A percentile compares a stretch with the other conserved stretches of the same genome.
These are phyloP conservation scores for Vandiemenella viatica DNA, from an alignment of 2,888 invertebrate genomes.

Conservation along the genomic window DNA sequence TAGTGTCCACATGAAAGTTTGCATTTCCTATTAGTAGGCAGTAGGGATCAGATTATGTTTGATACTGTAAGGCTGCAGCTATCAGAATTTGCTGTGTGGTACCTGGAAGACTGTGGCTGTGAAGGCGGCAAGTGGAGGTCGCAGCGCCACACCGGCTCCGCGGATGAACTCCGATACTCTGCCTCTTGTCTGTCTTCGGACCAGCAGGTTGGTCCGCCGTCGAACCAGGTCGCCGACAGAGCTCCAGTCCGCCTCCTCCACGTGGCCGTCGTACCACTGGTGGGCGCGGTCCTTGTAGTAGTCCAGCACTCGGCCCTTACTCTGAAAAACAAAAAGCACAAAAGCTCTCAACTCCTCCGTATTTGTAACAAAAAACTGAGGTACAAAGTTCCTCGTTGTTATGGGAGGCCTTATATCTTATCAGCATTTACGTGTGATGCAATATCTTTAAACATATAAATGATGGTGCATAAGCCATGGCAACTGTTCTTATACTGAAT, in stretches of 20 bases:
- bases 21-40: too few species aligned
- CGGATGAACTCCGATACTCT: conserved; percentile 61
- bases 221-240: conserved; percentile 70
- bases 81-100: too few species aligned
- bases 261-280: conserved; percentile 74
- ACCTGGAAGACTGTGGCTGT: conserved; percentile 70
- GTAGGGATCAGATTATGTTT: too few species aligned
- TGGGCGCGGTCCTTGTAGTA: conserved; percentile 80
- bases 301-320: conserved; percentile 62
- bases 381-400: background rate
- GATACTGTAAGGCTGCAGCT: too few species aligned
- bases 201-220: conserved; percentile 60
- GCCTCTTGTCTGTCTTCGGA: conserved; percentile 63
- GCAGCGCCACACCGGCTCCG: conserved; percentile 51
- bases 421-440: background rate
- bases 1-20: too few species aligned
- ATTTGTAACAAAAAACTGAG: background rate
- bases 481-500: too few species aligned
- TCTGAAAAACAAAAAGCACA: conserved; percentile 23
- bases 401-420: background rate
- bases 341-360: background rate
- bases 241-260: conserved; percentile 64
- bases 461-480: too few species aligned
- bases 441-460: background rate
- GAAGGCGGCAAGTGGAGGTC: conserved; percentile 64